Percentiles rank a stretch among this genome's conserved stretches.
phyloP scores from a whole-genome alignment of 2,888 invertebrate species.

The Nesidiocoris tenuis region DNA sequence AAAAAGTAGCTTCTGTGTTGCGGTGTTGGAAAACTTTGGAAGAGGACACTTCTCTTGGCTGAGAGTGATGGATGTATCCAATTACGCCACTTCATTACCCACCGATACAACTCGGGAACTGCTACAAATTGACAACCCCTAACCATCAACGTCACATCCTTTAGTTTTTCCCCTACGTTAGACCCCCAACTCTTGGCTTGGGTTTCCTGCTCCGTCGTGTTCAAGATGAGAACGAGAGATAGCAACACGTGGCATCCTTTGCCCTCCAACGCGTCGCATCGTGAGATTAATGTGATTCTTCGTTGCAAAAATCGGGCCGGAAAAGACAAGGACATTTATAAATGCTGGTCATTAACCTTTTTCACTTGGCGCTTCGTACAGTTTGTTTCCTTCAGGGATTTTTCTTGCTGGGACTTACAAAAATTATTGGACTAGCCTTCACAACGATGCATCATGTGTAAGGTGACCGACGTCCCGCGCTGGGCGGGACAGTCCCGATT shows the following conservation, averaged over 20 bases:
- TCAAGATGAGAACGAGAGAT: conserved; percentile 1
- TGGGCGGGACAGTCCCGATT: too few relatives aligned
- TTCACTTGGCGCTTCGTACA: too few relatives aligned
- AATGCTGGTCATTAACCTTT: too few relatives aligned
- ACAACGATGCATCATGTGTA: too few relatives aligned
- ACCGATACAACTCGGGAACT: conserved; percentile 26
- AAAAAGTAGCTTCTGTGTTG: background rate
- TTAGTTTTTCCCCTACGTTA: conserved; percentile 41
- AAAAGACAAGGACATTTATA: too few relatives aligned
- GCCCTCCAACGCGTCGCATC: background rate
- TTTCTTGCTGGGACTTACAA: too few relatives aligned
- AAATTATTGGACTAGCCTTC: too few relatives aligned
- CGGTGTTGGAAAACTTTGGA: background rate
- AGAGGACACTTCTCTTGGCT: conserved; percentile 30
- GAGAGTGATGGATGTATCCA: conserved; percentile 41
- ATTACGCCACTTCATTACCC: conserved; percentile 42
- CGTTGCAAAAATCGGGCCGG: too few relatives aligned
- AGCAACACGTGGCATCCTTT: conserved; percentile 31
- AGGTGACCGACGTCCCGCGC: too few relatives aligned
- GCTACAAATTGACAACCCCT: conserved; percentile 42
- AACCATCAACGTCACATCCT: conserved; percentile 38
- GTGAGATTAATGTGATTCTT: conserved; percentile 29
- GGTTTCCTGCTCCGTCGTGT: background rate
- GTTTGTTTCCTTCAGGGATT: too few relatives aligned
- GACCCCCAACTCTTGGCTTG: background rate